Base-by-base conservation (phyloP, 2,797 vertebrate genomes). In the Botia almorhae region DNA sequence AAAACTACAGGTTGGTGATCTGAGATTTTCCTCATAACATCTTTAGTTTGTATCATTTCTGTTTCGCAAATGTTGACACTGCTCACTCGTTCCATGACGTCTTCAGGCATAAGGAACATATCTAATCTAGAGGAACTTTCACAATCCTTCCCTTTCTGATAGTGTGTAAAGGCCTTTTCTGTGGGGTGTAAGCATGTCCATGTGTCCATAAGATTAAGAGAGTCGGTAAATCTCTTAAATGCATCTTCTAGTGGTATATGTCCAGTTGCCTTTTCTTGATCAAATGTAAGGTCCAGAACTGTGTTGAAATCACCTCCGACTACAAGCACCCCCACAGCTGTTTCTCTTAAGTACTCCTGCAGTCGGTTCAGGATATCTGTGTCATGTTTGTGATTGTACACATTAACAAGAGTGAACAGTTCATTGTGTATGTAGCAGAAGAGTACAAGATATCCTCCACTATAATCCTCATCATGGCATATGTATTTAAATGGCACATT, bases 241-340 rank as follows among this genome's bases (percentile, higher is more conserved):
- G 26, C 3, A 0, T 2, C 0, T 48, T 21, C 61, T 8, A 48
- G 39, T 29, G 21, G 0, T 61, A 39, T 19, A 4, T 1, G 21
- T 29, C n/a, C 14, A 23, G 12, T 1, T 33, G 23, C 10, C 7
- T 2, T 58, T n/a, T 0, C 23, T 11, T 29, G 19, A 61, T 84
- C 82, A 50, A 81, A 58, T 3, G 1, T 26, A 17, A 36, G 56
- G 56, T 78, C 7, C 43, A 81, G 19, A 69, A 78, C 70, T 43
- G 51, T 84, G 76, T 82, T 76, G 53, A 84, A 84, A 61, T 82
- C 83, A 0, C 80, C 80, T 68, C 80, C 83, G 48, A 84, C 53
- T 29, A 82, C 55, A 16, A 84, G 46, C 13, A 82, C 55, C 43
- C 83, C 72, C 19, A 72, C n/a, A 72, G 83, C 83, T 36, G 60